Evolutionary conservation across 2,113 vertebrate genomes (phyloP).

Genomic region (Chlorodrepanis virens): DNA sequence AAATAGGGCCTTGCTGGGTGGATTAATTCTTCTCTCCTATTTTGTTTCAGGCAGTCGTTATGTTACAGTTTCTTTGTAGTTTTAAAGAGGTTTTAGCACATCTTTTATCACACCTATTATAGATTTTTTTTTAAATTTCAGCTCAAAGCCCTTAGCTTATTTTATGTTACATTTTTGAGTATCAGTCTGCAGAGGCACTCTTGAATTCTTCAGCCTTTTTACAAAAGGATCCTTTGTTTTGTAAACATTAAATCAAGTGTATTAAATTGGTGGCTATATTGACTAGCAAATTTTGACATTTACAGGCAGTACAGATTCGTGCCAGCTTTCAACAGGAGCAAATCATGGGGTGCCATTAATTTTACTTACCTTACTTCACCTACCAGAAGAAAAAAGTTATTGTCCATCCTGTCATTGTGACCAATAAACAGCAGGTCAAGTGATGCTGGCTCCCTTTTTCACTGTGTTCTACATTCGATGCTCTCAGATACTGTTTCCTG

Average conservation of each 20-base stretch:
- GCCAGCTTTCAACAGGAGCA: background rate
- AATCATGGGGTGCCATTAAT: background rate
- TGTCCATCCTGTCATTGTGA: background rate
- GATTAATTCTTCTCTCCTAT: constrained; percentile 16
- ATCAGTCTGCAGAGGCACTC: background rate
- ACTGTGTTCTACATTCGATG: accelerated
- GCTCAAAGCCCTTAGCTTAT: background rate
- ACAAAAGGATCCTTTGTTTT: background rate
- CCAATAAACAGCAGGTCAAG: background rate
- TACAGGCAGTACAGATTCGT: background rate
- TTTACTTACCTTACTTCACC: background rate
- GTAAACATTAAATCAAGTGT: background rate
- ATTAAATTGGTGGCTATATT: background rate
- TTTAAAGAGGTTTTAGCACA: background rate
- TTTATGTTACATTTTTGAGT: background rate
- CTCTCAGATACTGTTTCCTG: background rate
- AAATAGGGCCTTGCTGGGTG: background rate
- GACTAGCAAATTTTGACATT: background rate
- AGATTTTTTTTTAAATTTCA: background rate
- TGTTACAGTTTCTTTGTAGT: background rate
- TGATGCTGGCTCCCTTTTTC: background rate
- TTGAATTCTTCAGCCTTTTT: background rate
- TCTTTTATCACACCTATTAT: background rate
- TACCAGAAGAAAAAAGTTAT: background rate
- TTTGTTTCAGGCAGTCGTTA: background rate